phyloP scores from a whole-genome alignment of 1,140 invertebrate genomes.

The Pseudomyrmex concolor region DNA sequence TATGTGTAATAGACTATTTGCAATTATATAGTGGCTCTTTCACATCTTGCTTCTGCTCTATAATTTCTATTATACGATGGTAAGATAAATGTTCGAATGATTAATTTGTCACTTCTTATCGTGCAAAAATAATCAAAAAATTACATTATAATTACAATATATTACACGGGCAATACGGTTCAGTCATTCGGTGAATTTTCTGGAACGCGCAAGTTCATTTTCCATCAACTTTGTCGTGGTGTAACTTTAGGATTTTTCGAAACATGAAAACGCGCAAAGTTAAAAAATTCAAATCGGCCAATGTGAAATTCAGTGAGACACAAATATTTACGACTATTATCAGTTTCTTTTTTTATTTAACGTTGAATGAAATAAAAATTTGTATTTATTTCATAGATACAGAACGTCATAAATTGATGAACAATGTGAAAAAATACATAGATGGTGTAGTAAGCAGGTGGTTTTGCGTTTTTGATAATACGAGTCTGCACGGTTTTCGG shows the following conservation, averaged over 20 bases:
- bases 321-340: not conserved
- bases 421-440: constrained; percentile 2
- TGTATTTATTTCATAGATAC: not conserved
- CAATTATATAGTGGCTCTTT: too few species aligned
- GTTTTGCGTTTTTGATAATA: constrained; percentile 67
- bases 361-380: too few species aligned
- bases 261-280: constrained; percentile 9
- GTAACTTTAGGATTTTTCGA: not conserved
- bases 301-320: constrained; percentile 15
- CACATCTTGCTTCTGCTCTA: too few species aligned
- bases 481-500: constrained; percentile 72
- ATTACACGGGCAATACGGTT: not conserved
- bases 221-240: not conserved
- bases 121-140: too few species aligned
- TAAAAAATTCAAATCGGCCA: not conserved
- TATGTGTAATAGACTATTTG: too few species aligned
- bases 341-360: too few species aligned
- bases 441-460: not conserved
- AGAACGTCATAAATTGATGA: constrained; percentile 9
- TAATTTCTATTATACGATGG: too few species aligned
- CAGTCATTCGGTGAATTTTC: not conserved
- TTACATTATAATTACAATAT: too few species aligned
- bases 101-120: too few species aligned
- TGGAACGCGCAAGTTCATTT: not conserved
- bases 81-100: too few species aligned